Evolutionary conservation across 1,140 invertebrate species (phyloP), one percentile per base, ranked within the genome.

Genomic region (Callitettix versicolor): DNA sequence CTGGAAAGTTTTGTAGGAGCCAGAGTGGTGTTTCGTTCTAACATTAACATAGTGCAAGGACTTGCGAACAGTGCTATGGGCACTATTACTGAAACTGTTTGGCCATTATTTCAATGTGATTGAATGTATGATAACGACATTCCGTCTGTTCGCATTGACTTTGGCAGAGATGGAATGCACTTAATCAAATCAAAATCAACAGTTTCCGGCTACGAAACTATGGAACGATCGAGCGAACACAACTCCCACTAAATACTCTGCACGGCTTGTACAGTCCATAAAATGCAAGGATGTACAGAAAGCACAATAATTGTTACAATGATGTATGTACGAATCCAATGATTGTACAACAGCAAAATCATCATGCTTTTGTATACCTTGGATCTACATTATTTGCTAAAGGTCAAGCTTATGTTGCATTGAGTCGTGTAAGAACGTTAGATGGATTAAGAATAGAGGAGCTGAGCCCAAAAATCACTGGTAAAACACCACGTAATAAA

Each of bases 231-330:
- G 70, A 71, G 53, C 55, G 68, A 38, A 20, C 63, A 53, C 67
- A 67, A 65, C 52, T 70, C 26, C 67, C 63, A 52, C 14, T 71
- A 33, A n/a, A 70, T 70, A 14, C 62, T 69, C 53, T 60, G 61
- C 43, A 68, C 62, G 67, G 69, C 62, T 4, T 62, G 61, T 9
- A 69, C 65, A 7, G 64, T 69, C 2, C 67, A 70, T 22, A 67
- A 71, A 55, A 48, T 70, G 52, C 68, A 71, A 43, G 67, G 66
- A 26, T 64, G 60, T 12, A 69, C 69, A 0, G 61, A 67, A n/a
- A n/a, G n/a, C n/a, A n/a, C n/a, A n/a, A n/a, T n/a, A n/a, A n/a
- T n/a, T n/a, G n/a, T n/a, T n/a, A n/a, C n/a, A n/a, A n/a, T n/a
- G n/a, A n/a, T n/a, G n/a, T n/a, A n/a, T n/a, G n/a, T n/a, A n/a